A percentile compares a stretch with the other conserved stretches of the same genome.
These are phyloP conservation scores for Chymomyza procnemis DNA, from an alignment of 2,888 invertebrate species.

Conservation along the genomic window DNA sequence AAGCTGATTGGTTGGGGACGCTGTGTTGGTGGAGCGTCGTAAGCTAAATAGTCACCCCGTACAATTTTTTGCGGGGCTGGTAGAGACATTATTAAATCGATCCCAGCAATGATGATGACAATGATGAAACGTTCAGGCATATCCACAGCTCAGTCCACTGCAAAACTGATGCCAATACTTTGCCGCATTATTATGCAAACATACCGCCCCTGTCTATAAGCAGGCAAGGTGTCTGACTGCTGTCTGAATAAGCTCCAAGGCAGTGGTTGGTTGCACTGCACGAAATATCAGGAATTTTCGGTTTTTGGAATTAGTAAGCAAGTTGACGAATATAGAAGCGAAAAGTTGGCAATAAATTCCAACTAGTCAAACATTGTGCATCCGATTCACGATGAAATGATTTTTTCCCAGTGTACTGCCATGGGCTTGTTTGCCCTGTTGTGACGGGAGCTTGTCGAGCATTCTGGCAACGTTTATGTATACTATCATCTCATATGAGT, in stretches of 20 bases:
- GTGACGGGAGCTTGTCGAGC: constrained; percentile 14
- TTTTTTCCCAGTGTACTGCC: background rate
- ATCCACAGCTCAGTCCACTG: background rate
- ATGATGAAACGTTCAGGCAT: constrained; percentile 24
- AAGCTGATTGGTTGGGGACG: constrained; percentile 6
- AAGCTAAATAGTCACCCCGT: constrained; percentile 10
- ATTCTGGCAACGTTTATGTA: constrained; percentile 1
- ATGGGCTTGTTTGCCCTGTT: background rate
- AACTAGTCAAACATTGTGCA: too few relatives aligned
- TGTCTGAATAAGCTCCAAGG: background rate
- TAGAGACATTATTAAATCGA: constrained; percentile 24
- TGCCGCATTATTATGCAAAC: constrained; percentile 28
- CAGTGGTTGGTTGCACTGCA: background rate
- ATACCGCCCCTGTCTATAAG: constrained; percentile 12
- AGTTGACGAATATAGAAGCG: too few relatives aligned
- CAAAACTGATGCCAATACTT: constrained; percentile 19
- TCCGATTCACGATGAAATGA: too few relatives aligned
- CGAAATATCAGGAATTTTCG: background rate
- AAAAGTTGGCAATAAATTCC: too few relatives aligned
- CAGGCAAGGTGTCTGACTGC: background rate
- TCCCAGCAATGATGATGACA: constrained; percentile 26
- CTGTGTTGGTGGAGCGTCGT: background rate
- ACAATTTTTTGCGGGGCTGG: background rate
- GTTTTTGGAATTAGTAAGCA: too few relatives aligned
- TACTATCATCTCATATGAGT: background rate